Base-by-base conservation (phyloP, 2,113 vertebrate species). In the Ailuropoda melanoleuca region DNA sequence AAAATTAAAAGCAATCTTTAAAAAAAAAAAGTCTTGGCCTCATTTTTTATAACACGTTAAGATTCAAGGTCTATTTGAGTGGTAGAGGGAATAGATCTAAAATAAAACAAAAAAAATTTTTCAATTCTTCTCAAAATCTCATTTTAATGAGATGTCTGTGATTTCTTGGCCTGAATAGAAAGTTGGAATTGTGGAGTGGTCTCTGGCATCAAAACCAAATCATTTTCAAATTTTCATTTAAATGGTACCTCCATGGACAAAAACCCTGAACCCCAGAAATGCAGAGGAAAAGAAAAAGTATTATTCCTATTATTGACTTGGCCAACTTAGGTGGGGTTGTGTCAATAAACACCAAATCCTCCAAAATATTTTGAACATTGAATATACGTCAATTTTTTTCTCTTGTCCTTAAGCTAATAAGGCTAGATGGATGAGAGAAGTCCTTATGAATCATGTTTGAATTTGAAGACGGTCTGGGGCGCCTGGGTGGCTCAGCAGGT, bases 21-120 rank as follows among this genome's bases (percentile, higher is more conserved):
- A 17, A 48, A 74, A 66, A 66, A 74, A 86, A 88, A 85, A 78
- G 19, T 13, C 89, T 96, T 86, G 48, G 43, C 86, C 77, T 97
- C 82, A 39, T 97, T 97, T 96, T 93, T 83, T 84, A 43, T 93
- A 87, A 94, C 46, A 78, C 93, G 62, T 84, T 92, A 88, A 97
- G 85, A 85, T 95, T 37, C 55, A 70, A 85, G 62, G 31, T 86
- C 75, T 93, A 95, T 96, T 89, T 96, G 85, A 85, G 68, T 89
- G n/a, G 37, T 53, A 60, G 43, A 78, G 21, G 46, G 56, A 95
- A 21, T 72, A 46, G 78, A 87, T 80, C 80, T 62, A 62, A 95
- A 91, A 95, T 88, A 95, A 96, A 94, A 62, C 91, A 68, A 85
- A 91, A 66, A 29, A 37, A 68, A 21, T 4, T 0, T 43, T 90